Percentiles rank a stretch among this genome's conserved stretches.
phyloP scores from a whole-genome alignment of 2,888 invertebrate genomes.

The Ypsolopha scabrella region DNA sequence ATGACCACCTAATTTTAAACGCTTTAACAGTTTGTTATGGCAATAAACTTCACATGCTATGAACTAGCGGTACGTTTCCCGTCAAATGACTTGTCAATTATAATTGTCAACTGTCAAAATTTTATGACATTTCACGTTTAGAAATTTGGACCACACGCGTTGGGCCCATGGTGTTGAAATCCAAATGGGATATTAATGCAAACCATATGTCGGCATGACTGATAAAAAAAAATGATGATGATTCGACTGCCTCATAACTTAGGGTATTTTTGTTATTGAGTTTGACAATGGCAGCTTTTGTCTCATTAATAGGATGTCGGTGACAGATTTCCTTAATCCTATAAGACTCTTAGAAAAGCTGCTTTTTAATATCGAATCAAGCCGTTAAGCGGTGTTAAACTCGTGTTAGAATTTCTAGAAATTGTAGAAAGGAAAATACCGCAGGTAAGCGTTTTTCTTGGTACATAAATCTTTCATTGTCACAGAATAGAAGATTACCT shows the following conservation, averaged over 20 bases:
- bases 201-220: neutral
- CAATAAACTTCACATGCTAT: too few species aligned
- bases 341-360: too few species aligned
- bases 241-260: neutral
- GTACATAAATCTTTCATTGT: neutral
- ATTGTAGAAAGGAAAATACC: too few species aligned
- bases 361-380: too few species aligned
- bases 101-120: slow-evolving; percentile 1
- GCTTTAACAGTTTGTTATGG: too few species aligned
- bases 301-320: neutral
- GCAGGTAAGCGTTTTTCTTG: too few species aligned
- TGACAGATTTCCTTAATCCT: too few species aligned
- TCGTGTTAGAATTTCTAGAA: too few species aligned
- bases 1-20: too few species aligned
- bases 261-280: neutral
- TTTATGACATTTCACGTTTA: neutral
- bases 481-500: neutral
- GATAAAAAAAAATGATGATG: neutral
- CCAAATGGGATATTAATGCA: neutral
- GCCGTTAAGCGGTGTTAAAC: too few species aligned
- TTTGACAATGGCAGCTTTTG: neutral
- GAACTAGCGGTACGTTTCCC: too few species aligned
- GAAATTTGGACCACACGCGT: neutral
- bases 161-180: neutral
- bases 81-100: neutral